phyloP scores from a whole-genome alignment of 2,888 invertebrate genomes.

The Amorpha juglandis region DNA sequence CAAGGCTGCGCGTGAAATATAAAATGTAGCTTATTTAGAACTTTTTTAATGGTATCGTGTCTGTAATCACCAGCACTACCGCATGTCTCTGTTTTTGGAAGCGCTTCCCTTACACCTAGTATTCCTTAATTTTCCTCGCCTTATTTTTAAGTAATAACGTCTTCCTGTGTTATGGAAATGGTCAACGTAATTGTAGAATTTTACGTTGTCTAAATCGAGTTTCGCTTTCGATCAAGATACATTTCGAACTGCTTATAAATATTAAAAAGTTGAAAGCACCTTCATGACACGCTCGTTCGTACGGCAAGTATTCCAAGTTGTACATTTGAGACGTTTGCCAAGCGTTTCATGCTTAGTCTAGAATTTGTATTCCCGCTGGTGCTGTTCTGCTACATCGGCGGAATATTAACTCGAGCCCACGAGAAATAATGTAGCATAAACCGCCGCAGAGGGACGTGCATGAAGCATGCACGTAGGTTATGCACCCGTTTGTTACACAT shows the following conservation, averaged over 20 bases:
- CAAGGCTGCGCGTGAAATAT: too few relatives aligned
- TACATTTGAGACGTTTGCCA: slow-evolving; percentile 61
- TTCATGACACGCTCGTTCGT: slow-evolving; percentile 11
- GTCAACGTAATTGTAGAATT: too few relatives aligned
- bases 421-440: slow-evolving; percentile 78
- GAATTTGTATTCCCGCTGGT: slow-evolving; percentile 75
- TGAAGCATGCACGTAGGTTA: slow-evolving; percentile 54
- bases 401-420: slow-evolving; percentile 71
- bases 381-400: slow-evolving; percentile 58
- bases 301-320: slow-evolving; percentile 1
- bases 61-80: too few relatives aligned
- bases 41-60: too few relatives aligned
- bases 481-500: slow-evolving; percentile 37
- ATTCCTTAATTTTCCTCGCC: too few relatives aligned
- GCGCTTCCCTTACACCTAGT: too few relatives aligned
- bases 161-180: too few relatives aligned
- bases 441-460: slow-evolving; percentile 72
- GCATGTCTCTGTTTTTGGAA: too few relatives aligned
- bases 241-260: neutral
- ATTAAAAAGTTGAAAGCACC: slow-evolving; percentile 9
- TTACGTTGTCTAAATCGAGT: too few relatives aligned
- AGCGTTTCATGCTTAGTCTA: slow-evolving; percentile 62
- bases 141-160: too few relatives aligned
- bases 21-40: too few relatives aligned
- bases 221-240: too few relatives aligned